A percentile compares a stretch with the other conserved stretches of the same genome.
Conservation (phyloP, 2,888 invertebrate species). For the Calliscelio sp. region DNA sequence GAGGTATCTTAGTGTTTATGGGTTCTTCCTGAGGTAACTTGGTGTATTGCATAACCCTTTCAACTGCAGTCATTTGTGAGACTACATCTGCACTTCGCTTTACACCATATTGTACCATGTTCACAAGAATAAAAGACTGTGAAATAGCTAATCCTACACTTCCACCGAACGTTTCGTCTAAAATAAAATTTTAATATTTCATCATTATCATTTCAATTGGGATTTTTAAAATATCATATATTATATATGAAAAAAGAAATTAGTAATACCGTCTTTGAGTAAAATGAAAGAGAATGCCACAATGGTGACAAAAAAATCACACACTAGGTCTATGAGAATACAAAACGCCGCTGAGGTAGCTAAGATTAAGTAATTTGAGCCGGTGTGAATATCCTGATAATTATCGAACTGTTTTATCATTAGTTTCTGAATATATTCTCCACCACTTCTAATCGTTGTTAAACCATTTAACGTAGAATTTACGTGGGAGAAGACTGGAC, state of each 20-base stretch:
- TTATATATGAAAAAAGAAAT: no score
- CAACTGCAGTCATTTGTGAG: conserved; percentile 92
- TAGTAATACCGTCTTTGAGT: conserved; percentile 30
- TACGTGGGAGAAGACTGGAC: conserved; percentile 97
- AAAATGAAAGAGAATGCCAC: conserved; percentile 47
- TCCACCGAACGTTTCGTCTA: conserved; percentile 87
- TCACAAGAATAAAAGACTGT: conserved; percentile 91
- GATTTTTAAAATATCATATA: no score
- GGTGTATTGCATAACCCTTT: conserved; percentile 93
- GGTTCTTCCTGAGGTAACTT: conserved; percentile 90
- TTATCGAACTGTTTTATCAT: conserved; percentile 91
- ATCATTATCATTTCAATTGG: no score
- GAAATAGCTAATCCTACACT: conserved; percentile 91
- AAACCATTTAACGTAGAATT: conserved; percentile 94
- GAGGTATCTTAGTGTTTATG: conserved; percentile 82
- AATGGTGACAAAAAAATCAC: conserved; percentile 42
- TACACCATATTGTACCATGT: conserved; percentile 93
- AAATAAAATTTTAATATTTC: not conserved
- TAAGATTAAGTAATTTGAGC: conserved; percentile 90
- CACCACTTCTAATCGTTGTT: conserved; percentile 94
- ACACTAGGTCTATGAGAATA: conserved; percentile 58
- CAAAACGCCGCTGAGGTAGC: conserved; percentile 74
- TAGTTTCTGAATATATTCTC: conserved; percentile 88
- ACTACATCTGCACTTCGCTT: conserved; percentile 92
- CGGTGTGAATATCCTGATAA: conserved; percentile 90